A percentile compares a stretch with the other conserved stretches of the same genome.
phyloP scores from a whole-genome alignment of 2,888 invertebrate genomes.

The Nebria brevicollis region DNA sequence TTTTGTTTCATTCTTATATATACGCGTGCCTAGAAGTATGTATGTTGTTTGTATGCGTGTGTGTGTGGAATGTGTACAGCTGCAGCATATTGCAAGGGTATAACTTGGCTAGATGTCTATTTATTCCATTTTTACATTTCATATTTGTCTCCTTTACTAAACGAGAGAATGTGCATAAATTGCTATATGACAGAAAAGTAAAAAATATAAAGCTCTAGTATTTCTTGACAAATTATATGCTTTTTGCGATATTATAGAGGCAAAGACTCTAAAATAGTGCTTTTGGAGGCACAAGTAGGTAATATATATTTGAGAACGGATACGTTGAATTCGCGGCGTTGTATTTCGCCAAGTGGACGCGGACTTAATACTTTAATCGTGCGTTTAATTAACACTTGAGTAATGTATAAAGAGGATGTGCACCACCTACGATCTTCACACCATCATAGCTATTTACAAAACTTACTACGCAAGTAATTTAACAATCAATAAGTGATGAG shows the following conservation, averaged over 20 bases:
- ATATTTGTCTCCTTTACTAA: slow-evolving; percentile 38
- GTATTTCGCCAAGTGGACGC: slow-evolving; percentile 16
- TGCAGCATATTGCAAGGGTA: slow-evolving; percentile 16
- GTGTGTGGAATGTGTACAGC: slow-evolving; percentile 3
- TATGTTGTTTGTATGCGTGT: not conserved
- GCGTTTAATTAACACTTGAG: slow-evolving; percentile 3
- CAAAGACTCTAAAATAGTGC: no score
- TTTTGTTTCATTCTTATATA: slow-evolving; percentile 22
- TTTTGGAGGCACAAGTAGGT: not conserved
- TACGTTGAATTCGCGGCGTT: not conserved
- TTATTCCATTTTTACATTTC: slow-evolving; percentile 30
- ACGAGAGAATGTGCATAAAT: slow-evolving; percentile 26
- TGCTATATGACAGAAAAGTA: slow-evolving; percentile 22
- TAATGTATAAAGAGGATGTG: slow-evolving; percentile 13
- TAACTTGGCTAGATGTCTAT: slow-evolving; percentile 12
- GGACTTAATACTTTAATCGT: slow-evolving; percentile 15
- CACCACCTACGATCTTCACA: slow-evolving; percentile 9
- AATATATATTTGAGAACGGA: slow-evolving; percentile 2
- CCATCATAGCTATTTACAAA: not conserved
- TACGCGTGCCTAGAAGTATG: not conserved
- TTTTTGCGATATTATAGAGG: not conserved
- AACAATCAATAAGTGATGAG: slow-evolving; percentile 3
- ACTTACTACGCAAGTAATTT: slow-evolving; percentile 11
- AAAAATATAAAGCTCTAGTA: not conserved
- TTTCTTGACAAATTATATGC: not conserved